Evolutionary conservation across 2,797 vertebrate genomes (phyloP), one percentile per base, ranked within the genome.

Genomic region (Hippoglossus hippoglossus): DNA sequence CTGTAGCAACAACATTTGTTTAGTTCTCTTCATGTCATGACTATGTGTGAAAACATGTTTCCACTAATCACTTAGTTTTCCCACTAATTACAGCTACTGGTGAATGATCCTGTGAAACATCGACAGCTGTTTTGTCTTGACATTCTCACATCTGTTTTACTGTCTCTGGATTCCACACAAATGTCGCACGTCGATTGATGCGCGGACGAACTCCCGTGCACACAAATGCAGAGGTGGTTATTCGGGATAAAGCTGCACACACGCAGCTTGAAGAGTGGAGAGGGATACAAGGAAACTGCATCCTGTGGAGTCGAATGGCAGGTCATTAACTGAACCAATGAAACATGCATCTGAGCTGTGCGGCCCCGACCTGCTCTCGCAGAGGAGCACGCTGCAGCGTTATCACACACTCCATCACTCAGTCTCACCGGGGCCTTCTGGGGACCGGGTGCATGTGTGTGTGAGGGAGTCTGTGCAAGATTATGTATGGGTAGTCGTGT

Each of bases 261-360:
- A 34, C 58, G 63, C 60, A 59, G 25, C 41, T 11, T 4, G 2
- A 18, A 56, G 55, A 44, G 19, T 26, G 28, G 13, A 18, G 62
- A 52, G 13, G 36, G 39, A 65, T 64, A 64, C 28, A 56, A 28
- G 3, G 25, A 67, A 53, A 67, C n/a, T 63, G 60, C 36, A 63
- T 70, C 68, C 61, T 74, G 71, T 61, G 56, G 55, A 50, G 52
- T 4, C 53, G 79, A 79, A 63, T 84, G 81, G 79, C 87, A 89
- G 87, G 79, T 86, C 82, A 88, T 92, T 91, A 91, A 76, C 58
- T 63, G 77, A 88, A 84, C 67, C 81, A 86, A 77, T 84, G 80
- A 79, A 83, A 91, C 87, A 82, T 80, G 79, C 73, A 67, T 76
- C 64, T 53, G 15, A 52, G 54, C 58, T 81, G 53, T 34, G 79